phyloP scores from a whole-genome alignment of 2,113 vertebrate species.

The Macrotus californicus region DNA sequence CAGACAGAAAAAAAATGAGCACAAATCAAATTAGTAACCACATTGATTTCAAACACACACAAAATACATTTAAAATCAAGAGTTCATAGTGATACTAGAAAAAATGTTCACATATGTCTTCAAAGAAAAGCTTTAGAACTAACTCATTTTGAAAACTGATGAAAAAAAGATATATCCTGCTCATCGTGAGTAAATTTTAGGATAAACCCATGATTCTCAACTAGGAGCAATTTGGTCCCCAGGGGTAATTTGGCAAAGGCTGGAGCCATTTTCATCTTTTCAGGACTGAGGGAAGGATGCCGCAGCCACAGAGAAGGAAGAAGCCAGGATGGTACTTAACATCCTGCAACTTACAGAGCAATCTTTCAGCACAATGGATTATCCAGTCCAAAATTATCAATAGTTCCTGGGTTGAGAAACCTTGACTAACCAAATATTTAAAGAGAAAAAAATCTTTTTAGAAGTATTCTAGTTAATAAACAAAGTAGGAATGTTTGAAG shows the following conservation, averaged over 20 bases:
- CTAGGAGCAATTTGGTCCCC: neutral
- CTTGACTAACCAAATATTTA: neutral
- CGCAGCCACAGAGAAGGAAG: neutral
- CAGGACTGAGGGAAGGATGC: too few species aligned
- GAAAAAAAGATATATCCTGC: neutral
- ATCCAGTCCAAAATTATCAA: neutral
- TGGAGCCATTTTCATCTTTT: neutral
- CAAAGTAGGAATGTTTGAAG: neutral
- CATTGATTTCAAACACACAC: neutral
- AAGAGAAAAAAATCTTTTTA: neutral
- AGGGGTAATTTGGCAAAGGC: neutral
- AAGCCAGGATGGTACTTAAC: neutral
- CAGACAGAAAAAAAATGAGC: neutral
- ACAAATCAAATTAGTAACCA: neutral
- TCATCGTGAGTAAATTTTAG: neutral
- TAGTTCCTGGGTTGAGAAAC: neutral
- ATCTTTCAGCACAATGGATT: neutral
- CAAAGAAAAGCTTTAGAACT: neutral
- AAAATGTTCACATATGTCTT: neutral
- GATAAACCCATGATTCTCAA: neutral
- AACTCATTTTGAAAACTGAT: neutral
- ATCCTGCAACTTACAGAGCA: neutral
- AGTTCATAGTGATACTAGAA: neutral
- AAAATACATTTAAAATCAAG: neutral
- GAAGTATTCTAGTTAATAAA: neutral